phyloP scores from a whole-genome alignment of 37 sponge, comb jelly and placozoan genomes.

The Halisarca cf. caerulea region DNA sequence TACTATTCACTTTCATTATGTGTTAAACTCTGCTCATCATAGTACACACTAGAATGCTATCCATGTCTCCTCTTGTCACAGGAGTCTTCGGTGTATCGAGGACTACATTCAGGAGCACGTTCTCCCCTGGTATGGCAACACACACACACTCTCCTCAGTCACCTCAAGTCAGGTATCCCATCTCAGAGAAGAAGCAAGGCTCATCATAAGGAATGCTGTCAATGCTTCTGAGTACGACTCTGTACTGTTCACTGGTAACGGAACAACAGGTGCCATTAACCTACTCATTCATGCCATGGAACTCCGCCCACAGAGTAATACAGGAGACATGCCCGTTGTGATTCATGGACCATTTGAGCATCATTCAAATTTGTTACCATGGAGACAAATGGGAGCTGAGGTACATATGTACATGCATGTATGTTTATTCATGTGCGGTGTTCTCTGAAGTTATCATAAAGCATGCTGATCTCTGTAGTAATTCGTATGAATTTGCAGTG shows the following conservation, averaged over 20 bases:
- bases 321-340: slow-evolving; percentile 47
- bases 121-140: slow-evolving; percentile 86
- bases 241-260: slow-evolving; percentile 88
- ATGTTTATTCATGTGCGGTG: not conserved
- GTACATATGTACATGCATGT: too few relatives aligned
- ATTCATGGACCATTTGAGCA: slow-evolving; percentile 91
- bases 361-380: slow-evolving; percentile 87
- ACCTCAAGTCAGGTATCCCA: slow-evolving; percentile 78
- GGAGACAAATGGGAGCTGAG: slow-evolving; percentile 80
- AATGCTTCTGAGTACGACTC: slow-evolving; percentile 86
- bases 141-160: slow-evolving; percentile 80
- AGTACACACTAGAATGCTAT: too few relatives aligned
- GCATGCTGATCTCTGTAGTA: not conserved
- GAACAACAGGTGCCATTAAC: slow-evolving; percentile 84
- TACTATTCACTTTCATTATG: too few relatives aligned
- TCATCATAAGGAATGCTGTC: slow-evolving; percentile 79
- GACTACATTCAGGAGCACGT: slow-evolving; percentile 69
- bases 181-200: slow-evolving; percentile 87
- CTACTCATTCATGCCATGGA: slow-evolving; percentile 68
- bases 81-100: slow-evolving; percentile 80
- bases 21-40: too few relatives aligned
- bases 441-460: not conserved
- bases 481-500: not conserved
- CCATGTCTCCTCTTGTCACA: not conserved
- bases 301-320: not conserved